phyloP scores from a whole-genome alignment of 2,888 invertebrate genomes.

The Drosophila hamatofila region DNA sequence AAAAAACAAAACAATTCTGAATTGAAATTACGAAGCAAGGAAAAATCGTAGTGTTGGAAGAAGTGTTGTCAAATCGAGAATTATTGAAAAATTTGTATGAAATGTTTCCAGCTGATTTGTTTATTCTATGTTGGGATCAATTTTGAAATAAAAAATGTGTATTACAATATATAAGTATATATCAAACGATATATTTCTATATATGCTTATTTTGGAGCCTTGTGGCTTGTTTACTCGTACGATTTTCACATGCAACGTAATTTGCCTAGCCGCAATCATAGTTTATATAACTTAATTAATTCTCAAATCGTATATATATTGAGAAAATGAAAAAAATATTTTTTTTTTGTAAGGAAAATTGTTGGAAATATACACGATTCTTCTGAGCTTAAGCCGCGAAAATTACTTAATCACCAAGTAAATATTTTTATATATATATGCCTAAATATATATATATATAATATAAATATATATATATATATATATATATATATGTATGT shows the following conservation, averaged over 20 bases:
- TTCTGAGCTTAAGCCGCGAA: slow-evolving; percentile 43
- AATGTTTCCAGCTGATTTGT: slow-evolving; percentile 37
- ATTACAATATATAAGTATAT: neutral
- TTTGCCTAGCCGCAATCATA: neutral
- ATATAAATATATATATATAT: neutral
- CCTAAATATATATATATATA: neutral
- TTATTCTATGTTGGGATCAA: slow-evolving; percentile 30
- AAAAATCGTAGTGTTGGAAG: slow-evolving; percentile 47
- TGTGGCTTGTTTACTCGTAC: slow-evolving; percentile 41
- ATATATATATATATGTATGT: neutral
- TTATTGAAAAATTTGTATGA: neutral
- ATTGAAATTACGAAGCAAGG: slow-evolving; percentile 30
- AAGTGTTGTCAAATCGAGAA: neutral
- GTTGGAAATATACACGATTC: slow-evolving; percentile 46
- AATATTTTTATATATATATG: neutral
- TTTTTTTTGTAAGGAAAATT: neutral
- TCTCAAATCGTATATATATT: slow-evolving; percentile 45
- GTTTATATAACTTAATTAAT: slow-evolving; percentile 9
- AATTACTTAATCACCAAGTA: slow-evolving; percentile 54
- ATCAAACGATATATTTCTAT: neutral
- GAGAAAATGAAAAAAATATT: neutral
- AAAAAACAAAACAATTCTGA: neutral
- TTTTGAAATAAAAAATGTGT: neutral
- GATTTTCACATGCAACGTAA: slow-evolving; percentile 61
- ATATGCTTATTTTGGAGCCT: too few species aligned